Evolutionary conservation across 2,888 invertebrate species (phyloP).

Genomic region (Lydus trimaculatus): DNA sequence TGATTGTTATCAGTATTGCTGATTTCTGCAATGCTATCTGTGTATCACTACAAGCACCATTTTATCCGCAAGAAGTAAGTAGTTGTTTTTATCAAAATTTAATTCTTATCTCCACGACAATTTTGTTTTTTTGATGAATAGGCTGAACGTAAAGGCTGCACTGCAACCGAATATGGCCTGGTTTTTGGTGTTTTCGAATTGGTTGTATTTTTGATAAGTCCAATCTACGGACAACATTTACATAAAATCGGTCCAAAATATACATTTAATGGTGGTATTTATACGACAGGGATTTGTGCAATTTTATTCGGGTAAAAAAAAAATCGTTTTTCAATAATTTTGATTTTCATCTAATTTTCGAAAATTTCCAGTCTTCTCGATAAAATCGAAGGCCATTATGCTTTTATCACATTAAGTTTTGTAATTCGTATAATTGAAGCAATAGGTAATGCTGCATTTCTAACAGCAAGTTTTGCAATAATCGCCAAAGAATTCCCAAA

Average conservation of each 20-base stretch:
- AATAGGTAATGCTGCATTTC: constrained; percentile 84
- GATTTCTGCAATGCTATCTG: constrained; percentile 87
- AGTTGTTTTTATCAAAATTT: too few relatives aligned
- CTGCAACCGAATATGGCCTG: constrained; percentile 83
- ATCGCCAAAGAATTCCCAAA: constrained; percentile 89
- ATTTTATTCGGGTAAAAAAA: constrained; percentile 79
- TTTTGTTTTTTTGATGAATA: too few relatives aligned
- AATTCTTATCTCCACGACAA: too few relatives aligned
- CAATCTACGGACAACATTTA: constrained; percentile 81
- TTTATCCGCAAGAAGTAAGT: constrained; percentile 83
- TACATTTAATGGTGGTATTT: constrained; percentile 82
- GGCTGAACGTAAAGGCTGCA: constrained; percentile 83
- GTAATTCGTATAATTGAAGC: constrained; percentile 83
- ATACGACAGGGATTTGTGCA: constrained; percentile 83
- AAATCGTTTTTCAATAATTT: not conserved
- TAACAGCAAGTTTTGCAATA: constrained; percentile 87
- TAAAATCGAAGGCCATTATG: constrained; percentile 72
- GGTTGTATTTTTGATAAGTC: constrained; percentile 82
- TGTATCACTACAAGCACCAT: constrained; percentile 85
- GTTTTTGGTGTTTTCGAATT: constrained; percentile 89
- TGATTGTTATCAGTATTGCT: constrained; percentile 79
- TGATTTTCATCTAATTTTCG: constrained; percentile 12
- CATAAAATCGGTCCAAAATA: constrained; percentile 80
- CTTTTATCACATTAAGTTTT: constrained; percentile 81
- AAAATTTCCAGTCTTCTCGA: constrained; percentile 68